Conservation (phyloP, 2,888 invertebrate genomes). For the Drosophila buzzatii region DNA sequence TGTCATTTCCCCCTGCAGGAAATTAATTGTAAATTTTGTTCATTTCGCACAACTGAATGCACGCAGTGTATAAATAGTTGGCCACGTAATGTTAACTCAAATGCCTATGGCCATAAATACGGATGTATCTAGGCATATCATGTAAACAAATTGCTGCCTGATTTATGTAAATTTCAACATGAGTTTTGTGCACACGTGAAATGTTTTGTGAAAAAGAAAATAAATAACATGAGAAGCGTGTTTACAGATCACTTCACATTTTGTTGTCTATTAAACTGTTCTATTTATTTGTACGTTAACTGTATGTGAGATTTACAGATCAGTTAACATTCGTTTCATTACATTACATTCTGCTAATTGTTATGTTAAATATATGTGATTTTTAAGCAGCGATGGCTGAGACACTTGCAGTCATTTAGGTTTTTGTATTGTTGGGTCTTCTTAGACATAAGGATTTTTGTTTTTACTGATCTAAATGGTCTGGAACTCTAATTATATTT, state of each 20-base stretch:
- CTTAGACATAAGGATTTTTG: too few species aligned
- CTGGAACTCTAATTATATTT: too few species aligned
- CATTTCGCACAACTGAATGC: constrained; percentile 28
- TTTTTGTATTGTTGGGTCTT: too few species aligned
- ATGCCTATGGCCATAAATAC: constrained; percentile 21
- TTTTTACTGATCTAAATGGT: too few species aligned
- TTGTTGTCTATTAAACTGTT: not conserved
- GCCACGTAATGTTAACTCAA: constrained; percentile 22
- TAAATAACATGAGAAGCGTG: not conserved
- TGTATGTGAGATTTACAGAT: not conserved
- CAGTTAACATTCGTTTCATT: not conserved
- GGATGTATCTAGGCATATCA: constrained; percentile 4
- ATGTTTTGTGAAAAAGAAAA: not conserved
- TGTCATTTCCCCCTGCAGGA: constrained; percentile 61
- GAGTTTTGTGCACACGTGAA: not conserved
- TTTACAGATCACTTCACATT: constrained; percentile 2
- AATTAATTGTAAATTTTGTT: constrained; percentile 72
- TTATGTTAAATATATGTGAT: not conserved
- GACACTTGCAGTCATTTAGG: too few species aligned
- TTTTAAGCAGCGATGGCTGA: not conserved
- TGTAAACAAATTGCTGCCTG: constrained; percentile 13
- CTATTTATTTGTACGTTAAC: not conserved
- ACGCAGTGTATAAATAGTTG: constrained; percentile 33
- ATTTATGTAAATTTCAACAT: constrained; percentile 45
- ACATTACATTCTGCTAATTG: not conserved